Evolutionary conservation across 1,140 invertebrate species (phyloP).

Genomic region (Acromyrmex echinatior): DNA sequence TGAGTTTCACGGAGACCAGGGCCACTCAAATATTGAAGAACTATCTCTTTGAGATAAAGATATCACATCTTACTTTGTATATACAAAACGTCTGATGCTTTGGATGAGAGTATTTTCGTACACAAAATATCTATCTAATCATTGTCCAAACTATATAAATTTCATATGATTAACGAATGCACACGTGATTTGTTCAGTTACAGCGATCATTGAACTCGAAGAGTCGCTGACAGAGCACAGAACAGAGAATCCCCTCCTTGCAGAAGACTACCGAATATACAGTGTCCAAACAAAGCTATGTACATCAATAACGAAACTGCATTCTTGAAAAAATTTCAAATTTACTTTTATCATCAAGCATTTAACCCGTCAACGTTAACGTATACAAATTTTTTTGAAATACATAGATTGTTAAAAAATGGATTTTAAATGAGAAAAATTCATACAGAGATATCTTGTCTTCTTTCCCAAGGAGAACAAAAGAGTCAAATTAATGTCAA

Average conservation of each 20-base stretch:
- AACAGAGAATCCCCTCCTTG: conserved; percentile 68
- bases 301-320: neutral
- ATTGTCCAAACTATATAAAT: conserved; percentile 30
- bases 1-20: too few relatives aligned
- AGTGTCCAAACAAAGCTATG: conserved; percentile 44
- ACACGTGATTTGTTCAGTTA: conserved; percentile 26
- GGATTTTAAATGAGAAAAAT: neutral
- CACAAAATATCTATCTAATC: conserved; percentile 23
- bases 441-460: neutral
- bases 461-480: too few relatives aligned
- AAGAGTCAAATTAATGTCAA: too few relatives aligned
- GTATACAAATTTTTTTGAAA: neutral
- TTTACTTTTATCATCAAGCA: neutral
- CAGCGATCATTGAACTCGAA: conserved; percentile 84
- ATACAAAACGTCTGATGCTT: neutral
- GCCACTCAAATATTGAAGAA: too few relatives aligned
- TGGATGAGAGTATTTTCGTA: neutral
- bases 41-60: too few relatives aligned
- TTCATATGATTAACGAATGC: conserved; percentile 44
- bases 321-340: conserved; percentile 28
- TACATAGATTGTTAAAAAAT: neutral
- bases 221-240: conserved; percentile 80
- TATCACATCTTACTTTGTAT: too few relatives aligned
- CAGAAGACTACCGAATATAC: conserved; percentile 65
- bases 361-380: neutral